Percentiles rank a stretch among this genome's conserved stretches.
Evolutionary conservation across 2,888 invertebrate genomes (phyloP).

Genomic region (Chrysolina oricalcia): DNA sequence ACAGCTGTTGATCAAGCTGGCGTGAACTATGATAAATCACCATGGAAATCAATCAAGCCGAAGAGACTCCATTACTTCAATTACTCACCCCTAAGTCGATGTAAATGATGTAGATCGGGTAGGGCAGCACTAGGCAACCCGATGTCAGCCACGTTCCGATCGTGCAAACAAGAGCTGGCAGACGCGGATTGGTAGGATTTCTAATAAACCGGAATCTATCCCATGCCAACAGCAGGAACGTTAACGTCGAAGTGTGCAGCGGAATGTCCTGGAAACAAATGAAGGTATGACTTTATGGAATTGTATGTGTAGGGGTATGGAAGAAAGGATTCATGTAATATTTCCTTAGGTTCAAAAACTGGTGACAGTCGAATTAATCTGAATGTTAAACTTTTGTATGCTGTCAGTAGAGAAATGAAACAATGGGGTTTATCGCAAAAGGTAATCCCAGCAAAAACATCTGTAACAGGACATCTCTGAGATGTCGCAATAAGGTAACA

Average conservation of each 20-base stretch:
- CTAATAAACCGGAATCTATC: slow-evolving; percentile 80
- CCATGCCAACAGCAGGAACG: slow-evolving; percentile 80
- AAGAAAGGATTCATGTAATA: too few relatives aligned
- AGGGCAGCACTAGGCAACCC: slow-evolving; percentile 81
- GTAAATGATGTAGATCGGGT: slow-evolving; percentile 83
- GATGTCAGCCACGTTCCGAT: slow-evolving; percentile 83
- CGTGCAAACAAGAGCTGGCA: slow-evolving; percentile 80
- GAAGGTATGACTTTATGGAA: background rate
- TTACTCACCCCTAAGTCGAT: slow-evolving; percentile 79
- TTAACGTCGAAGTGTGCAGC: slow-evolving; percentile 81
- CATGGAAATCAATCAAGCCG: background rate
- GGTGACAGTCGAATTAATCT: too few relatives aligned
- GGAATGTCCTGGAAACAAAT: slow-evolving; percentile 77
- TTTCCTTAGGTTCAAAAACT: too few relatives aligned
- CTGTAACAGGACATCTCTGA: too few relatives aligned
- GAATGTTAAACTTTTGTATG: too few relatives aligned
- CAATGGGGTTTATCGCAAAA: too few relatives aligned
- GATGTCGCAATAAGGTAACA: too few relatives aligned
- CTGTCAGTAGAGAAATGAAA: too few relatives aligned
- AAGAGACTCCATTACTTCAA: slow-evolving; percentile 3
- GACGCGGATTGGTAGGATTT: slow-evolving; percentile 78
- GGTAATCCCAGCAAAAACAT: too few relatives aligned
- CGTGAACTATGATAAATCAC: slow-evolving; percentile 6
- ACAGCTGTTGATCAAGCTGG: background rate
- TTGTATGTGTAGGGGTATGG: background rate